phyloP scores from a whole-genome alignment of 53 echinoderm and acorn worm species.

The Actinopyga echinites region DNA sequence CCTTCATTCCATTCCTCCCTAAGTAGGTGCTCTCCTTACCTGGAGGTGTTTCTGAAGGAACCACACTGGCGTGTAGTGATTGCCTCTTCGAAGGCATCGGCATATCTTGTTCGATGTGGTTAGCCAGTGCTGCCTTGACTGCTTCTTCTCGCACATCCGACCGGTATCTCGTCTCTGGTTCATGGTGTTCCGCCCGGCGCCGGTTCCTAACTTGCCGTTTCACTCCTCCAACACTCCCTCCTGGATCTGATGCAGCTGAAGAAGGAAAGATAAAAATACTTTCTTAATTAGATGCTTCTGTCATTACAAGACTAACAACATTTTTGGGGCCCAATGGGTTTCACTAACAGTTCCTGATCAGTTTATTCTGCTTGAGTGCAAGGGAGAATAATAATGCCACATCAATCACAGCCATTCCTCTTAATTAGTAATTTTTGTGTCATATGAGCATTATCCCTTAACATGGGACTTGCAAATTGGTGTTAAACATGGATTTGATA shows the following conservation, averaged over 20 bases:
- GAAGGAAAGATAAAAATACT: neutral
- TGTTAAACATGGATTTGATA: too few species aligned
- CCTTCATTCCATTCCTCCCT: too few species aligned
- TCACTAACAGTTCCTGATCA: too few species aligned
- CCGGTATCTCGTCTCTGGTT: conserved; percentile 89
- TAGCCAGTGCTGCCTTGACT: conserved; percentile 90
- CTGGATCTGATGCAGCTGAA: neutral
- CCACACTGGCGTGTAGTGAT: conserved; percentile 85
- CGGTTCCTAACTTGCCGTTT: conserved; percentile 44
- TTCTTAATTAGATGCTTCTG: too few species aligned
- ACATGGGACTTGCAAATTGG: too few species aligned
- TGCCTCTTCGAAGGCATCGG: conserved; percentile 93
- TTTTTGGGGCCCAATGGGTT: too few species aligned
- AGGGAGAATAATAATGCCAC: too few species aligned
- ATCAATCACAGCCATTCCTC: too few species aligned
- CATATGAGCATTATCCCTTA: too few species aligned
- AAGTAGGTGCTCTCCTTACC: conserved; percentile 44
- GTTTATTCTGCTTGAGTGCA: too few species aligned
- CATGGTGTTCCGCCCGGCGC: conserved; percentile 84
- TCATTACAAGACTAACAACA: too few species aligned
- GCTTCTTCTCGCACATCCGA: conserved; percentile 98
- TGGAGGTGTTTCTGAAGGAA: conserved; percentile 95
- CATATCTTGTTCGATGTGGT: conserved; percentile 81
- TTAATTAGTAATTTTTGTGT: too few species aligned
- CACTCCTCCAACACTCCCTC: conserved; percentile 36